phyloP scores from a whole-genome alignment of 2,888 invertebrate genomes.

The Drosophila dives region DNA sequence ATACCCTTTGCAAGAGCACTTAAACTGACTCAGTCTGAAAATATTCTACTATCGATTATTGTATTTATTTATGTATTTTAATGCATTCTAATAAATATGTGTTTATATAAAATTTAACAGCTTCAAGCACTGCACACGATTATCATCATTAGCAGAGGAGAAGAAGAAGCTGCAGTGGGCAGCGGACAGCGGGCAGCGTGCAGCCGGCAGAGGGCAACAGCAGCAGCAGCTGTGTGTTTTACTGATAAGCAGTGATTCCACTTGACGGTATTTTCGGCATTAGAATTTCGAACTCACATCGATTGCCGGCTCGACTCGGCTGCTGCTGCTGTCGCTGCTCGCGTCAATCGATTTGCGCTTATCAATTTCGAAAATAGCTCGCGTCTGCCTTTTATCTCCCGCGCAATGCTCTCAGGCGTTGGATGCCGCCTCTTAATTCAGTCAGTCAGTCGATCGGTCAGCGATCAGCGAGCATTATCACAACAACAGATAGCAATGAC shows the following conservation, averaged over 20 bases:
- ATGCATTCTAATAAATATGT: not conserved
- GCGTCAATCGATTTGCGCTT: constrained; percentile 53
- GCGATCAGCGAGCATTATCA: constrained; percentile 60
- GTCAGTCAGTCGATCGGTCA: constrained; percentile 35
- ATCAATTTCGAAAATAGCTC: constrained; percentile 68
- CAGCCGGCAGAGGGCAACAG: no score
- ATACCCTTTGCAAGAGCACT: not conserved
- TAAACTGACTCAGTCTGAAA: not conserved
- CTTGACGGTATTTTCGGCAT: constrained; percentile 20
- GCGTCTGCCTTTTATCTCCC: constrained; percentile 49
- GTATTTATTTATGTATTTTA: not conserved
- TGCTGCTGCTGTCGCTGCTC: not conserved
- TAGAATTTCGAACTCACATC: constrained; percentile 31
- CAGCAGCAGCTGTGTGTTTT: not conserved
- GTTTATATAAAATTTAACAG: not conserved
- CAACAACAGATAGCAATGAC: constrained; percentile 16
- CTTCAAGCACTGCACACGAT: not conserved
- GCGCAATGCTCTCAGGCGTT: constrained; percentile 47
- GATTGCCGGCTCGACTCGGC: not conserved
- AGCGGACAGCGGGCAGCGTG: no score
- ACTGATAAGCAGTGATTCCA: constrained; percentile 37
- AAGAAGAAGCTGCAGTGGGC: no score
- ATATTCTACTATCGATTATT: not conserved
- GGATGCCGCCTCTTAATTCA: constrained; percentile 71
- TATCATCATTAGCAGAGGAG: not conserved